Base-by-base conservation (phyloP, 2,888 invertebrate species). In the Drosophila tripunctata region DNA sequence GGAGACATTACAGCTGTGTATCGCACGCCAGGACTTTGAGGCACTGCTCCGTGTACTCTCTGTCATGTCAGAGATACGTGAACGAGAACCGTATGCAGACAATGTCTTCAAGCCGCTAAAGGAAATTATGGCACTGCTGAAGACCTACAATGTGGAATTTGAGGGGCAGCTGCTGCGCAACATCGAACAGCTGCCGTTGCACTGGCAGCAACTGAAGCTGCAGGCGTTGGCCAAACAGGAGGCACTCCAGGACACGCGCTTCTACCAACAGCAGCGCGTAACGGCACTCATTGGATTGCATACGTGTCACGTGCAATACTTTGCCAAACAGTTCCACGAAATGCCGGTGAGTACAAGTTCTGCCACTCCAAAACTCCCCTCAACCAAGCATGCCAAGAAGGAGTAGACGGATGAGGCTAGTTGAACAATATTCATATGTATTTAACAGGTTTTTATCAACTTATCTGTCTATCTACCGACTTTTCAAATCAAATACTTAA, bases 91-190 rank as follows among this genome's bases (percentile, higher is more conserved):
- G 21, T 93, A 94, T 48, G 97, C 97, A 0, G 97, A 98, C 78
- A 94, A 93, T 45, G 96, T 98, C 94, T 98, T 98, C 90, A 96
- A 96, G 57, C 97, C 98, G 0, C 92, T 98, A 2, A 95, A 96
- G 81, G 95, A 96, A 78, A 96, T 96, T 44, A 96, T 98, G 69
- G 94, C 96, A 63, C 93, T 98, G 33, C 92, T 98, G 21, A 95
- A 95, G 88, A 94, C 94, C 3, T 98, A 98, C 88, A 95, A 96
- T 8, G 96, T 97, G 7, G 96, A 97, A 80, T 95, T 98, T 91
- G 94, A 95, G 0, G 96, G 97, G 72, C 95, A 96, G 84, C 92
- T 94, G 10, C 93, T 95, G 82, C 94, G 96, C 54, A 95, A 95
- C 92, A 95, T 95, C 83, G 94, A 96, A 90, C 95, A 96, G 87